Evolutionary conservation across 1,140 invertebrate genomes (phyloP), one percentile per base, ranked within the genome.

Genomic region (Asobara japonica): DNA sequence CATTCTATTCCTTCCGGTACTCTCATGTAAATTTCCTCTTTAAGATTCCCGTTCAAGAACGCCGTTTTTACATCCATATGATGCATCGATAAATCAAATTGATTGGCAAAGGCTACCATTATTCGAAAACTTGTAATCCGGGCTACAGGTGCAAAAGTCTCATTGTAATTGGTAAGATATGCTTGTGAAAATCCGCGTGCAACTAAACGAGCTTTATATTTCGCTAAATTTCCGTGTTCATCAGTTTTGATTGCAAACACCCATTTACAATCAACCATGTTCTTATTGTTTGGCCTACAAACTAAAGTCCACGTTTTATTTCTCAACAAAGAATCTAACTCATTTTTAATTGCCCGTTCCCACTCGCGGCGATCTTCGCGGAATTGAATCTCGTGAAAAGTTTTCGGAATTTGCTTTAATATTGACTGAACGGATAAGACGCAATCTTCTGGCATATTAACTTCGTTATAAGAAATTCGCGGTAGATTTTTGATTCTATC

Each of bases 151-250:
- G 76, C 77, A 73, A 76, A 81, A 38, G 69, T 79, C 61, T 76
- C 80, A 36, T 72, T 61, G 60, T 82, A 86, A 77, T 87, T 82
- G 18, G 78, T 29, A 25, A 79, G 66, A 67, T 81, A 69, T 60
- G 75, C 64, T 78, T 88, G 86, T 18, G 51, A 77, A 60, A 79
- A 88, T 8, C 85, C 87, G 69, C 80, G 79, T 8, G 83, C 84
- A 18, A 88, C 83, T 62, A 87, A 76, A 41, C 86, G 69, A 30
- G 83, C 88, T 65, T 86, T 88, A 77, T 85, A 82, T 65, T 74
- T 77, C 33, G 73, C 30, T 33, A 79, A 74, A 64, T 83, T 74
- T 61, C 82, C 82, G 73, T 73, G 74, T 76, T 80, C 36, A 62
- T 67, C 38, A 27, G 56, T 60, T 36, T 68, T 71, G 16, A 70